Evolutionary conservation across 1,140 invertebrate species (phyloP), one percentile per base, ranked within the genome.

Genomic region (Saxidomus purpurata): DNA sequence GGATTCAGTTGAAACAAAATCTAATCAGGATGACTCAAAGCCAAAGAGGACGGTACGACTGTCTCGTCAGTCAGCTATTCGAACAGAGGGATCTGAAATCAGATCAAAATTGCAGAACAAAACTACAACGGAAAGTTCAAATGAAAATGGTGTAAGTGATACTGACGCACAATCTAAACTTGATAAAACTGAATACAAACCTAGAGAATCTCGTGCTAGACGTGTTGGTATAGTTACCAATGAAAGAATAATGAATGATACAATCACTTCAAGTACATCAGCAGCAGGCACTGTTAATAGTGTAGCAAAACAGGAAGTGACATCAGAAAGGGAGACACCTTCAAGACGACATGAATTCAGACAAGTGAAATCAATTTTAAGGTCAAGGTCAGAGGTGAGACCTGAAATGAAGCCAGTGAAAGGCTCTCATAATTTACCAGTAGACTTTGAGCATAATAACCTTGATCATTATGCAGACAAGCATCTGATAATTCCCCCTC

Each of bases 381-480:
- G 85, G 38, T 79, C 85, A 59, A 87, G 85, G 52, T 79, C 71
- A 47, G 85, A 87, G 49, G 52, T 67, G 22, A 28, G 85, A 8
- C 82, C 67, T 2, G 47, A 77, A 47, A 67, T 36, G 25, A 87
- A 79, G 71, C 86, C 86, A 31, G 52, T 88, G 25, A 88, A 81
- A 81, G 86, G 86, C 34, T 81, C 47, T 9, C 86, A 88, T 67
- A 79, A 88, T 47, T 81, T 88, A 40, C 49, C 86, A 15, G 86
- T 81, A 49, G 77, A 81, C 31, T 71, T 88, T 69, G 86, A 81
- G 49, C 49, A 87, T 59, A 67, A 85, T 52, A 71, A 59, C 49
- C 1, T 74, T 25, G 49, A 74, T 25, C 61, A 85, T 28, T 40
- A 6, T 28, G 61, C 43, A 22, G 49, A 76, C 36, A 71, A 85